These are phyloP conservation scores for Poecilia latipinna DNA, from an alignment of 2,113 vertebrate species.

Conservation along the genomic window DNA sequence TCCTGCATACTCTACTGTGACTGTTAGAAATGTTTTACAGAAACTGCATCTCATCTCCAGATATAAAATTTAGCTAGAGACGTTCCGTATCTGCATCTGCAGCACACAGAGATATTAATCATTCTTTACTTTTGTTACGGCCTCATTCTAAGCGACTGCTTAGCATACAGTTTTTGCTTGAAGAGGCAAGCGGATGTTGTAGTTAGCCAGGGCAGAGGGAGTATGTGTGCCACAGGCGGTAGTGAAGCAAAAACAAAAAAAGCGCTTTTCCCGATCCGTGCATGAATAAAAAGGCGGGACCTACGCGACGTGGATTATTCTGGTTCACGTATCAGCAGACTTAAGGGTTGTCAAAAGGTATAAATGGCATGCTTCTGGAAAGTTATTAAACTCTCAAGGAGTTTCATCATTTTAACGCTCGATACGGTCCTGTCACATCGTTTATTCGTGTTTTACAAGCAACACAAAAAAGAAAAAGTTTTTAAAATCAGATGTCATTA, in stretches of 20 bases:
- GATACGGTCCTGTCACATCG: neutral
- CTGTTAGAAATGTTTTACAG: neutral
- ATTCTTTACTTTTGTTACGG: conserved; percentile 7
- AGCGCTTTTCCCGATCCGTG: conserved; percentile 68
- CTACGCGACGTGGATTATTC: conserved; percentile 75
- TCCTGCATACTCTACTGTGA: neutral
- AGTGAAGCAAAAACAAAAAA: conserved; percentile 53
- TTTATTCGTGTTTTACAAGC: conserved; percentile 8
- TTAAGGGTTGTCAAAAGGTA: conserved; percentile 64
- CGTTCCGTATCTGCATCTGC: neutral
- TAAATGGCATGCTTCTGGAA: conserved; percentile 52
- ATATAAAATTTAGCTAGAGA: neutral
- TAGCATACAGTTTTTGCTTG: conserved; percentile 76
- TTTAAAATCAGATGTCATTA: conserved; percentile 1
- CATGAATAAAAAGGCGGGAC: conserved; percentile 77
- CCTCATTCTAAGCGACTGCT: conserved; percentile 60
- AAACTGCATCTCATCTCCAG: neutral
- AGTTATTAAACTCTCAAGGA: neutral
- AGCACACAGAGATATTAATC: neutral
- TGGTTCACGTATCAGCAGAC: conserved; percentile 75
- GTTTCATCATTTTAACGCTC: neutral
- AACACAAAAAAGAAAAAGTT: neutral
- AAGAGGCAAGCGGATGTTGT: conserved; percentile 67
- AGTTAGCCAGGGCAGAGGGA: conserved; percentile 63
- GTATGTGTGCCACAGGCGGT: conserved; percentile 65